These are phyloP conservation scores for Manis crassicaudata DNA, from an alignment of 2,797 vertebrate species.

Conservation along the genomic window DNA sequence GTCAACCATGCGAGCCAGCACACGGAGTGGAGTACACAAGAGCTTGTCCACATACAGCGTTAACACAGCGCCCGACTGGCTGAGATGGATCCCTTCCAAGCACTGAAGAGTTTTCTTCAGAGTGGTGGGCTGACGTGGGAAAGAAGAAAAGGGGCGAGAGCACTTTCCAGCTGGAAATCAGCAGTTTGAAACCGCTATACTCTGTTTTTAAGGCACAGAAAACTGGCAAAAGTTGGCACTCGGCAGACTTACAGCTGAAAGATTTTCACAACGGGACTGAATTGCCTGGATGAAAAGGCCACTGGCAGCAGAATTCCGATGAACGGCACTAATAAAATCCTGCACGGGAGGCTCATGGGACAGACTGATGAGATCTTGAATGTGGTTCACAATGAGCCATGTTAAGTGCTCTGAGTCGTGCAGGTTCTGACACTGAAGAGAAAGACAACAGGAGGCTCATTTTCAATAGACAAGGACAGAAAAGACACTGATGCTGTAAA, in stretches of 20 bases:
- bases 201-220: not conserved
- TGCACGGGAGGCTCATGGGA: conserved; percentile 98
- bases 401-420: conserved; percentile 98
- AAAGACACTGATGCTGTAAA: accelerated
- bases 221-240: accelerated
- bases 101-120: conserved; percentile 97
- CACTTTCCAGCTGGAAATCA: not conserved
- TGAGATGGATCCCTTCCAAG: conserved; percentile 97
- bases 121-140: conserved; percentile 90
- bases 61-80: conserved; percentile 96
- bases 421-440: conserved; percentile 95
- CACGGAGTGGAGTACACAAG: conserved; percentile 94
- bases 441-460: not conserved
- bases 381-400: conserved; percentile 98
- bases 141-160: not conserved
- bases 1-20: conserved; percentile 97
- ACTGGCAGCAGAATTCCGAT: conserved; percentile 97
- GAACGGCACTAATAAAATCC: conserved; percentile 98
- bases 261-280: conserved; percentile 98
- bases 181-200: too few species aligned
- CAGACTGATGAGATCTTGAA: conserved; percentile 95
- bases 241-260: conserved; percentile 88
- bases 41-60: conserved; percentile 96
- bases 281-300: conserved; percentile 99
- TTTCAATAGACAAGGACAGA: not conserved